Base-by-base conservation (phyloP, 2,797 vertebrate species). In the Rhinatrema bivittatum region DNA sequence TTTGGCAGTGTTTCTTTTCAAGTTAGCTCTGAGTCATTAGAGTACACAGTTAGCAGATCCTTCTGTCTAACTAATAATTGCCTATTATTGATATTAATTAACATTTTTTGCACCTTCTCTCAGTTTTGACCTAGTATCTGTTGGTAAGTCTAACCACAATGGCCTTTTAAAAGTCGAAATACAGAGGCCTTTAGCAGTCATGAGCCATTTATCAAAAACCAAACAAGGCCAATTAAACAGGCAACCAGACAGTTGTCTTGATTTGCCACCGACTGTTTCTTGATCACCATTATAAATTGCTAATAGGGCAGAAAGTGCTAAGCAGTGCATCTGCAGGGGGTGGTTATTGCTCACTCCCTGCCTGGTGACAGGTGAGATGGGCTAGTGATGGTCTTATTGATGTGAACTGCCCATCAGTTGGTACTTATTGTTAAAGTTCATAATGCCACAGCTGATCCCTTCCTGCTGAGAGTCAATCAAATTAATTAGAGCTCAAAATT, bases 61-160 rank as follows among this genome's bases (percentile, higher is more conserved):
- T 89, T 96, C 94, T 97, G 94, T 97, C 93, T 97, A 92, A 93
- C 92, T 94, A 97, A 98, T 98, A 98, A 99, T 98, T 94, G 92
- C 88, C 92, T 89, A 97, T 99, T 97, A 99, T 98, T 97, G 96
- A 96, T 98, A 99, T 98, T 98, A 98, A 99, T 99, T 99, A 98
- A 93, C 92, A 92, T 94, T 97, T 90, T 97, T 89, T 87, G 88
- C 90, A 92, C 92, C 87, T 91, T 85, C 79, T 86, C 82, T 91
- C 68, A 10, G 76, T 90, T 85, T 77, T 98, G 94, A 98, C 94
- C 94, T 69, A 65, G 76, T 92, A 91, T 93, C 88, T 92, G 90
- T 91, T 94, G 87, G 93, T 97, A 97, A 87, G 92, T 89, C 88
- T 90, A 90, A 92, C 93, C 91, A 91, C 82, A 78, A 79, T 84